Conservation (phyloP, 2,113 vertebrate genomes). For the Poecile atricapillus region DNA sequence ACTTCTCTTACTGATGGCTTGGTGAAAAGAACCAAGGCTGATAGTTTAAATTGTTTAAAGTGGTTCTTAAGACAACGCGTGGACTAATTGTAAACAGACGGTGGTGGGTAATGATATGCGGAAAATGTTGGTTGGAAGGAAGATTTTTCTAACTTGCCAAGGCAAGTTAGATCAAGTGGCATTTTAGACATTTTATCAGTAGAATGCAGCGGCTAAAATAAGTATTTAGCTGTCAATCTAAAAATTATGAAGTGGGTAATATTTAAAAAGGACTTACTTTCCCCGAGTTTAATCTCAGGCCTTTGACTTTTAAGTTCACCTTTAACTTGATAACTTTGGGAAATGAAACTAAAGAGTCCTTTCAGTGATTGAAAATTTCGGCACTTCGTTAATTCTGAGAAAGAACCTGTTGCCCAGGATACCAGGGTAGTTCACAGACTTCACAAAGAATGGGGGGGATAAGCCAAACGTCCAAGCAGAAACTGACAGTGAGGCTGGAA, state of each 20-base stretch:
- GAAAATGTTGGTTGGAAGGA: not conserved
- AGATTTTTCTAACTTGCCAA: not conserved
- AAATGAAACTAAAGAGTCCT: not conserved
- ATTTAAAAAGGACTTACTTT: slow-evolving; percentile 16
- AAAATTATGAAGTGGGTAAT: slow-evolving; percentile 7
- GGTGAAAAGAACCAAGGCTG: not conserved
- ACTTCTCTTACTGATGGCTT: not conserved
- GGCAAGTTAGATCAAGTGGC: not conserved
- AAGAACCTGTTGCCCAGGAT: not conserved
- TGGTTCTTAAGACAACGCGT: not conserved
- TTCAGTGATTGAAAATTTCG: not conserved
- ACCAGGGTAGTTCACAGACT: not conserved
- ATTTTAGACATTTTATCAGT: not conserved
- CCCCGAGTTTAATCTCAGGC: not conserved
- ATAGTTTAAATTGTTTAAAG: not conserved
- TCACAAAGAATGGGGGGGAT: not conserved
- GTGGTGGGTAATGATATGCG: rapidly evolving
- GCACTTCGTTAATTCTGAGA: not conserved
- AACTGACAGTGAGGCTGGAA: not conserved
- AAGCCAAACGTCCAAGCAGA: rapidly evolving
- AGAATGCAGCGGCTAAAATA: not conserved
- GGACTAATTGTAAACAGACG: not conserved
- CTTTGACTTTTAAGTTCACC: not conserved
- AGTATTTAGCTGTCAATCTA: not conserved
- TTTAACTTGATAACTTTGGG: not conserved